phyloP scores from a whole-genome alignment of 2,888 invertebrate species.

The Rhimphoctona megacephalus region DNA sequence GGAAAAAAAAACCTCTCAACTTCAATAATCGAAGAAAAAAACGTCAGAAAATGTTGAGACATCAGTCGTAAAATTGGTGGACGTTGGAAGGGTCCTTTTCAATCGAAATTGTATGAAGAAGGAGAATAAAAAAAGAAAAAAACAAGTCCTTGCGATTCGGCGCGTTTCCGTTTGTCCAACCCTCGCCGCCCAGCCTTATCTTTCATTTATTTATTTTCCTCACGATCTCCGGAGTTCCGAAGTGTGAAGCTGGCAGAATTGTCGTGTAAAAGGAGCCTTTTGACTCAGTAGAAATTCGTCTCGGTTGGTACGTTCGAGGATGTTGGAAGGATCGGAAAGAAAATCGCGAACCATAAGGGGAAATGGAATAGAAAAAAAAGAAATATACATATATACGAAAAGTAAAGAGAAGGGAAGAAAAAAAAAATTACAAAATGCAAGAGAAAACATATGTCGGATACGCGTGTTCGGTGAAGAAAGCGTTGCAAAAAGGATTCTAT shows the following conservation, averaged over 20 bases:
- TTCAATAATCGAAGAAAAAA: neutral
- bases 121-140: neutral
- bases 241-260: constrained; percentile 45
- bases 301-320: neutral
- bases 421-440: constrained; percentile 18
- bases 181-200: neutral
- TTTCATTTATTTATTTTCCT: constrained; percentile 47
- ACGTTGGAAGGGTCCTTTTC: neutral
- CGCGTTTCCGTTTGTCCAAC: constrained; percentile 31
- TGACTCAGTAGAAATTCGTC: constrained; percentile 31
- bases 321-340: constrained; percentile 29
- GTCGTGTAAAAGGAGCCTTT: constrained; percentile 13
- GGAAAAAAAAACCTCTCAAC: neutral
- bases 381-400: neutral
- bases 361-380: constrained; percentile 17
- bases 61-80: constrained; percentile 7
- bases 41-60: neutral
- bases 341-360: constrained; percentile 3
- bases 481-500: constrained; percentile 17
- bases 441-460: constrained; percentile 38
- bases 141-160: constrained; percentile 20
- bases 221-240: constrained; percentile 39
- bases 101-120: constrained; percentile 13
- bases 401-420: neutral
- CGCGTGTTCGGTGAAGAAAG: constrained; percentile 11